Base-by-base conservation (phyloP, 2,797 vertebrate species). In the Nannoperca australis region DNA sequence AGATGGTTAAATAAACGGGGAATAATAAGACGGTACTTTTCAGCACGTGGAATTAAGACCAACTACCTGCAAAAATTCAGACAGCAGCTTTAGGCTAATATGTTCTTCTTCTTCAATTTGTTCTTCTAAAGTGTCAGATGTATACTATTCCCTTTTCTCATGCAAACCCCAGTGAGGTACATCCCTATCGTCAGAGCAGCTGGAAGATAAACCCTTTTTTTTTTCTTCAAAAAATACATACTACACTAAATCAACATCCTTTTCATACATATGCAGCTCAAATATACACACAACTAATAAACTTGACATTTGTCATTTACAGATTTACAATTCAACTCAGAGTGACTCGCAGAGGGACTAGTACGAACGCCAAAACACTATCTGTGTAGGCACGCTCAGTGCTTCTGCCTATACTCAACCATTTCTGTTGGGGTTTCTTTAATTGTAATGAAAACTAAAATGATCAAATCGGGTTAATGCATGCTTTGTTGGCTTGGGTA, bases 221-320 rank as follows among this genome's bases (percentile, higher is more conserved):
- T 76, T 68, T 81, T 76, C 69, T 34, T 53, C 77, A 78, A 80
- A 83, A 89, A 70, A n/a, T n/a, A n/a, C n/a, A n/a, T n/a, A n/a
- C 84, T 78, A 83, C 78, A 88, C 80, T 87, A 90, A 90, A 85
- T 86, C 70, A 70, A 80, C 68, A 51, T 85, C 78, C 86, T 75
- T 91, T 86, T 78, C 81, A 78, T 82, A 85, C 76, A 81, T 79
- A 66, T 69, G 65, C 66, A 80, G 70, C 89, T 88, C 89, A 91
- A 92, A 93, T 92, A 93, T 91, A 92, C 92, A 92, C 81, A 91
- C 62, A 72, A 86, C 75, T 82, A 49, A 88, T 89, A 87, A 88
- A 90, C 72, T 77, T 36, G 66, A 88, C 91, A 85, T 91, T 86
- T 88, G 80, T 70, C 88, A 93, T 92, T 91, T 94, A 94, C 91